These are phyloP conservation scores for Tridacna gigas DNA, from an alignment of 2,888 invertebrate genomes.

Conservation along the genomic window DNA sequence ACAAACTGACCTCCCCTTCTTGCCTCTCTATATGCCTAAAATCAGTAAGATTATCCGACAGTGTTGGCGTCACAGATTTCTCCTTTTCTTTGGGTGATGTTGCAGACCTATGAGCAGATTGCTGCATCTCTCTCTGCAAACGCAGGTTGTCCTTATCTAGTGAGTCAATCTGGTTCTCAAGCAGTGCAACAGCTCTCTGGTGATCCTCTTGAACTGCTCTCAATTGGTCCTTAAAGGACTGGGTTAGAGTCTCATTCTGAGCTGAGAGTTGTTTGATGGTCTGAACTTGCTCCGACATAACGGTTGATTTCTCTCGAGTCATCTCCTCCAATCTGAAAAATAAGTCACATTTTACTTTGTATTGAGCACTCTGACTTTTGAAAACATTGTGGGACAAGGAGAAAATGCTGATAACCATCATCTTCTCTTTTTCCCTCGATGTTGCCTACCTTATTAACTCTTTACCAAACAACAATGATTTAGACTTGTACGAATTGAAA, in stretches of 20 bases:
- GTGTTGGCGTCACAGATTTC: slow-evolving; percentile 65
- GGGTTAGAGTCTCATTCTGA: slow-evolving; percentile 81
- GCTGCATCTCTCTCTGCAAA: slow-evolving; percentile 80
- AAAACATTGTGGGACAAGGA: too few species aligned
- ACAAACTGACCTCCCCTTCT: slow-evolving; percentile 78
- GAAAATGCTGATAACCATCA: too few species aligned
- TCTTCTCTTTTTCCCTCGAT: too few species aligned
- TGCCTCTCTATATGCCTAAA: slow-evolving; percentile 78
- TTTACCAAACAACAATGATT: too few species aligned
- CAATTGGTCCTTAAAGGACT: slow-evolving; percentile 85
- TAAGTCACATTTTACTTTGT: too few species aligned
- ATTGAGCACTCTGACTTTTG: too few species aligned
- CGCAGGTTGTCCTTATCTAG: slow-evolving; percentile 82
- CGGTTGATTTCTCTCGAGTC: slow-evolving; percentile 70
- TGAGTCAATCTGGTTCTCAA: slow-evolving; percentile 85
- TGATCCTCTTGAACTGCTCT: slow-evolving; percentile 85
- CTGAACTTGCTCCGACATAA: slow-evolving; percentile 76
- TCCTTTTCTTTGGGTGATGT: slow-evolving; percentile 56
- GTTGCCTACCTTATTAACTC: too few species aligned
- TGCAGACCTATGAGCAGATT: slow-evolving; percentile 49
- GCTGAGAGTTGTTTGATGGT: slow-evolving; percentile 78
- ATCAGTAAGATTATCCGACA: slow-evolving; percentile 73
- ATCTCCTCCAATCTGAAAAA: slow-evolving; percentile 73
- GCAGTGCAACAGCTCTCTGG: slow-evolving; percentile 78
- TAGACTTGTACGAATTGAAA: too few species aligned